Conservation (phyloP, 53 echinoderm and acorn worm genomes). For the Mesocentrotus franciscanus region DNA sequence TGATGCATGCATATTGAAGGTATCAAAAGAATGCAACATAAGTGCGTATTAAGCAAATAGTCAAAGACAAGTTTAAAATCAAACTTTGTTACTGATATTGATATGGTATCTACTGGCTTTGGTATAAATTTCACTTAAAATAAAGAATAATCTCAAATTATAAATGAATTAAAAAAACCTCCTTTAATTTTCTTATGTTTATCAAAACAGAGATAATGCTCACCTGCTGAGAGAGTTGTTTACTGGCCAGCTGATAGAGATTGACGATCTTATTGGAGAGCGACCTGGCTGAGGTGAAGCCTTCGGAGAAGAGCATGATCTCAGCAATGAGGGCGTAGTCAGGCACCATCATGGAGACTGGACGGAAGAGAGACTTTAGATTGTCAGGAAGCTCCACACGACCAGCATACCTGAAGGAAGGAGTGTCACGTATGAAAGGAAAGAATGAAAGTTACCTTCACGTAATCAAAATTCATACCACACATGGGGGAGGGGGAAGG, state of each 20-base stretch:
- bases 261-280: conserved; percentile 98
- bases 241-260: conserved; percentile 97
- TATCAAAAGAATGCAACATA: too few relatives aligned
- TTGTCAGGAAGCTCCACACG: conserved; percentile 99
- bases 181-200: too few relatives aligned
- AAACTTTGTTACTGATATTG: too few relatives aligned
- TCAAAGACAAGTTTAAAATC: too few relatives aligned
- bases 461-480: not conserved
- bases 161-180: too few relatives aligned
- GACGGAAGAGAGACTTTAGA: conserved; percentile 97
- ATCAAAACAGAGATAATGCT: not conserved
- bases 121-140: too few relatives aligned
- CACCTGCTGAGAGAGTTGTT: conserved; percentile 99
- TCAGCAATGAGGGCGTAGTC: conserved; percentile 99
- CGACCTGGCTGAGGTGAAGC: conserved; percentile 96
- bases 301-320: conserved; percentile 98
- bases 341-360: conserved; percentile 99
- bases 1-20: too few relatives aligned
- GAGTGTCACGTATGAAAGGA: not conserved
- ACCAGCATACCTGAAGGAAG: conserved; percentile 85
- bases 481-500: not conserved
- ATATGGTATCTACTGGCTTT: too few relatives aligned
- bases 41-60: too few relatives aligned
- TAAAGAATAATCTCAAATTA: too few relatives aligned
- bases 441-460: not conserved